Evolutionary conservation across 1,140 invertebrate species (phyloP), one percentile per base, ranked within the genome.

Genomic region (Diuraphis noxia): DNA sequence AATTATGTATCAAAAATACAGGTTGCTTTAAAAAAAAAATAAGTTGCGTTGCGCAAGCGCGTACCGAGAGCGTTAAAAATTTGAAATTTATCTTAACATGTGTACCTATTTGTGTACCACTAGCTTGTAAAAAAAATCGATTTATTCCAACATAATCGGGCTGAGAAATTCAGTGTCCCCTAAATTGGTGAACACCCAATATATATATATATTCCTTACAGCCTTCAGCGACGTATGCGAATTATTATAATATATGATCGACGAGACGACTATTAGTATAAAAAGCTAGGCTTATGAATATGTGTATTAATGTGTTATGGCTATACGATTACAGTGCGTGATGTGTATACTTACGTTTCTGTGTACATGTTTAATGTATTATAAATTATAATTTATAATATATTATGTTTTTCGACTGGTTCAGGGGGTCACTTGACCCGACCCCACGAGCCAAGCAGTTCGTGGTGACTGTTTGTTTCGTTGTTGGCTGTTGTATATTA

Each of bases 241-340:
- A 72, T 72, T n/a, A 63, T n/a, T 63, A n/a, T 72, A 72, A 72
- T 72, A 72, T 72, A 72, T 72, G 56, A 72, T 72, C 13, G n/a
- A n/a, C 56, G 13, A 0, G 56, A 72, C 17, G 56, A 72, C n/a
- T 72, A n/a, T 72, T n/a, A 56, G 52, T 56, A 30, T 56, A 6
- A n/a, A 10, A 6, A 72, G 17, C n/a, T 72, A n/a, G 0, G 25
- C 30, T 0, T n/a, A 3, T n/a, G 56, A 10, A 13, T 63, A 1
- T 63, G 10, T 72, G 30, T 72, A n/a, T n/a, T 72, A n/a, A 72
- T 72, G 56, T 72, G 56, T n/a, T 72, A 72, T 72, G 30, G n/a
- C 56, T 72, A 19, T 72, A n/a, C 34, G 56, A 72, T 72, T 72
- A 72, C 56, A n/a, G 34, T 72, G 4, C 56, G 13, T 72, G 56